Conservation (phyloP, 2,888 invertebrate species). For the Pinctada fucata region DNA sequence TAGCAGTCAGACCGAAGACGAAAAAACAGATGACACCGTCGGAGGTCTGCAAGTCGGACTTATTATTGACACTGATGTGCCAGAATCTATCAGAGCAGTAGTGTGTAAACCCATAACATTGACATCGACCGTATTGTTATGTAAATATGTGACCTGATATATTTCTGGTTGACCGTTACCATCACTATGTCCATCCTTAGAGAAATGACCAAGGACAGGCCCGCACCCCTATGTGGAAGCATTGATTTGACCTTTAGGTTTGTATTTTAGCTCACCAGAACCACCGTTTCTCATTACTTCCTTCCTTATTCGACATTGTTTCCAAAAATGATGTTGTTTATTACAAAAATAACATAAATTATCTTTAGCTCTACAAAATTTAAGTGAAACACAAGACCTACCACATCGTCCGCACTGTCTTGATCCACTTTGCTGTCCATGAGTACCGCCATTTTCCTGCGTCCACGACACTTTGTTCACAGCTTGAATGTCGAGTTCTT, state of each 20-base stretch:
- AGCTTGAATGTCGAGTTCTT: background rate
- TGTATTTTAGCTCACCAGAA: background rate
- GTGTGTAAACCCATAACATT: conserved; percentile 4
- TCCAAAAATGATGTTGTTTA: conserved; percentile 17
- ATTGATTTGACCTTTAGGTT: no score
- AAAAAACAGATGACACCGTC: no score
- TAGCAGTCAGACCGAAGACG: no score
- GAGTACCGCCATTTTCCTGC: no score
- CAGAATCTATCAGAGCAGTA: conserved; percentile 10
- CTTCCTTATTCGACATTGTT: background rate
- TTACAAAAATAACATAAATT: conserved; percentile 20
- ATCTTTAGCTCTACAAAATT: conserved; percentile 19
- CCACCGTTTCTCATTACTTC: background rate
- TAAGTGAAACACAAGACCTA: conserved; percentile 27
- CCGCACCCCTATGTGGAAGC: no score
- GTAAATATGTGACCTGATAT: conserved; percentile 5
- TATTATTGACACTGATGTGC: conserved; percentile 20
- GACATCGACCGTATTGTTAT: conserved; percentile 5
- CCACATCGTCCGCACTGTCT: conserved; percentile 18
- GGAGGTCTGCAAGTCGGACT: no score
- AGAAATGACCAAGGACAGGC: no score
- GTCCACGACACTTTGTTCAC: no score
- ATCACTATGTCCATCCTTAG: no score
- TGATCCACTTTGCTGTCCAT: no score
- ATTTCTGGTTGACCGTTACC: background rate